A percentile compares a stretch with the other conserved stretches of the same genome.
Conservation (phyloP, 2,113 vertebrate species). For the Taxidea taxus region DNA sequence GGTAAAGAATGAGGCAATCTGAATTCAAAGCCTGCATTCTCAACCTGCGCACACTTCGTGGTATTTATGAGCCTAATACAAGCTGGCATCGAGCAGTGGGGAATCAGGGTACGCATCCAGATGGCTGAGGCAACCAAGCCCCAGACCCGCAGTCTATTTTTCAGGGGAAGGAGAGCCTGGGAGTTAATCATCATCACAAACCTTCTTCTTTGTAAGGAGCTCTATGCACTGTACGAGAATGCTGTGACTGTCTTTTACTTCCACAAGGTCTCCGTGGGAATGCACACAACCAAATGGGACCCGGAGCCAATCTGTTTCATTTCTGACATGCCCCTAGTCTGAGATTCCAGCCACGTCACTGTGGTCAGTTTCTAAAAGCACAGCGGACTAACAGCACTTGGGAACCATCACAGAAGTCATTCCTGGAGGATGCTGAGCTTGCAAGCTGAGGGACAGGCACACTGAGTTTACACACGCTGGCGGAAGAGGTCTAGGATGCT, state of each 20-base stretch:
- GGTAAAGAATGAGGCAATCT: neutral
- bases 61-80: neutral
- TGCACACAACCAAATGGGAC: neutral
- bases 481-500: constrained; percentile 10
- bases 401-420: constrained; percentile 15
- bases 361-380: neutral
- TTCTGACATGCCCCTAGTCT: neutral
- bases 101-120: neutral
- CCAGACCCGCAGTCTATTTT: neutral
- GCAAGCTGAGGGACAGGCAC: constrained; percentile 6
- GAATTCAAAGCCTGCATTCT: neutral
- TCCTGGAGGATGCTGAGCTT: neutral
- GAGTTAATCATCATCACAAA: neutral
- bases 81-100: neutral
- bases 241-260: neutral
- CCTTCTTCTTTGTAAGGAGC: neutral
- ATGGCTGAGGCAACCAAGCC: neutral
- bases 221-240: neutral
- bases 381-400: neutral
- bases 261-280: neutral
- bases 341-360: constrained; percentile 17
- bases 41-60: accelerated
- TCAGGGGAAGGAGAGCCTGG: neutral
- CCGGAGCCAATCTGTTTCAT: constrained; percentile 1
- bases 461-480: constrained; percentile 45